Percentiles rank a stretch among this genome's conserved stretches.
phyloP scores from a whole-genome alignment of 1,140 invertebrate genomes.

The Hesperophylax magnus region DNA sequence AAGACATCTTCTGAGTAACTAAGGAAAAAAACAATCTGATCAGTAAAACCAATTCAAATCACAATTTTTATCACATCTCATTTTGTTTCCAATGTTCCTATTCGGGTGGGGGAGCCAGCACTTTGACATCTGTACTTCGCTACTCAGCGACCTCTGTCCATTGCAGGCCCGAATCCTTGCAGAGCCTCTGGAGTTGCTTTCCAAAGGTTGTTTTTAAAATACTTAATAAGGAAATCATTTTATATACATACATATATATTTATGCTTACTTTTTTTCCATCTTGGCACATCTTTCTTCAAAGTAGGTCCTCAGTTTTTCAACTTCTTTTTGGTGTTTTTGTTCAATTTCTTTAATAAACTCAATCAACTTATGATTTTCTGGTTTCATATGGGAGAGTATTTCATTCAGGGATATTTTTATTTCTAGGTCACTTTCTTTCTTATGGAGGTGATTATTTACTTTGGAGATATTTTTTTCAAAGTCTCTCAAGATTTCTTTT shows the following conservation, averaged over 20 bases:
- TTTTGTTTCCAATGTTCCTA: no score
- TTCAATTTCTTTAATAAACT: slow-evolving; percentile 72
- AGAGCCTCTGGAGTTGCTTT: no score
- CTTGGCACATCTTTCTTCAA: slow-evolving; percentile 82
- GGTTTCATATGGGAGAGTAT: slow-evolving; percentile 68
- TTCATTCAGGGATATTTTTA: slow-evolving; percentile 67
- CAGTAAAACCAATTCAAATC: not conserved
- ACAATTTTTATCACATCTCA: not conserved
- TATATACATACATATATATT: no score
- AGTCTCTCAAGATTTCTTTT: slow-evolving; percentile 48
- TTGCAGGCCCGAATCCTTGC: no score
- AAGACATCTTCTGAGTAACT: slow-evolving; percentile 79
- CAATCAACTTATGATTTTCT: slow-evolving; percentile 69
- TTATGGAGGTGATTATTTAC: slow-evolving; percentile 54
- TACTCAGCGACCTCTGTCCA: no score
- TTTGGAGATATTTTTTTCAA: slow-evolving; percentile 57
- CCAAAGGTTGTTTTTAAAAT: no score
- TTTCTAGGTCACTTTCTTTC: slow-evolving; percentile 61
- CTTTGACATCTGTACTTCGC: no score
- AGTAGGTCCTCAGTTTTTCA: slow-evolving; percentile 83
- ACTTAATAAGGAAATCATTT: not conserved
- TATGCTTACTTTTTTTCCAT: slow-evolving; percentile 79
- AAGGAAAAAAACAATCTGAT: slow-evolving; percentile 49
- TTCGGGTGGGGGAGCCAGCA: no score
- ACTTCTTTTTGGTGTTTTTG: slow-evolving; percentile 79